Base-by-base conservation (phyloP, 2,113 vertebrate genomes). In the Heterochromis multidens region DNA sequence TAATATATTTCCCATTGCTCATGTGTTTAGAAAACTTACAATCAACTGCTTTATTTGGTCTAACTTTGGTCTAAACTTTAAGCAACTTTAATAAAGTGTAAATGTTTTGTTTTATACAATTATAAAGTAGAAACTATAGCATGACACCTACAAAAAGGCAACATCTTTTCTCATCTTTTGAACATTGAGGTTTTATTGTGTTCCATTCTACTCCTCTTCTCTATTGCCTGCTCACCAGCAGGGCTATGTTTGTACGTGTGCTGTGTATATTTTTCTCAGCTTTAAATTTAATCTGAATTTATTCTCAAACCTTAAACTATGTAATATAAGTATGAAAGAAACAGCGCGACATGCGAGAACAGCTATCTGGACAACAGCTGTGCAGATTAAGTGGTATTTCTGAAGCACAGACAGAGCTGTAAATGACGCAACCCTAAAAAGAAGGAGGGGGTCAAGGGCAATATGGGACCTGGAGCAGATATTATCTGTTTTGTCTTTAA, bases 381-480 rank as follows among this genome's bases (percentile, higher is more conserved):
- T 23, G 57, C 5, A 17, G 88, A 83, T 92, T 92, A 93, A 93
- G 87, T 57, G 87, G 77, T 80, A 46, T 67, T 91, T 93, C 62
- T 79, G 79, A 81, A 58, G 58, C 84, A 43, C 0, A 59, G 58
- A 61, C 84, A 27, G 72, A 67, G 81, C 79, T 40, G 81, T 83
- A 89, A 89, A 84, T 85, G 87, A 82, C 81, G 61, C 10, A 13
- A 59, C 33, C 29, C 54, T 59, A 67, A 90, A 86, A 89, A 74
- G 37, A 37, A 84, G 37, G 23, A 59, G 37, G 10, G 37, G 60
- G 65, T 81, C 70, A 74, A 54, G 35, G 35, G 84, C 85, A 63
- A 91, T 87, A 61, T 89, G 61, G 74, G 56, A 87, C 77, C 78
- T 46, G 57, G 57, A 52, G 84, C 82, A 77, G 90, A 89, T 93